phyloP scores from a whole-genome alignment of 2,888 invertebrate species.

The Meliscaeva auricollis region DNA sequence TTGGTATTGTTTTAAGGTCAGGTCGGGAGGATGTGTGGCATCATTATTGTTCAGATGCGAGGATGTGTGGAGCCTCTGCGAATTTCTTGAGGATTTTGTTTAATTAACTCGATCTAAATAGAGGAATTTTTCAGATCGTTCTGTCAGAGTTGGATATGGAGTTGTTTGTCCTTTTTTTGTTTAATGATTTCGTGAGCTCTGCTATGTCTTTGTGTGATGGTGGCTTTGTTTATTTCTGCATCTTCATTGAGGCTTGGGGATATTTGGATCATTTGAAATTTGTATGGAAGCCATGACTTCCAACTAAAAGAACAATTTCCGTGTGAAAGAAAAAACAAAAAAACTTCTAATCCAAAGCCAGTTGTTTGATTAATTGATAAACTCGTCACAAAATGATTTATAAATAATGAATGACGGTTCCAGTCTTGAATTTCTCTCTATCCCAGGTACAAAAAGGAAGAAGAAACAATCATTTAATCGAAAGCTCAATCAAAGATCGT shows the following conservation, averaged over 20 bases:
- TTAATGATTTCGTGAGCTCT: not conserved
- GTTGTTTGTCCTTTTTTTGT: not conserved
- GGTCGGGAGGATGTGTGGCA: constrained; percentile 58
- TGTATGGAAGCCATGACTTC: not conserved
- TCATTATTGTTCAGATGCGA: constrained; percentile 41
- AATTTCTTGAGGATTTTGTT: constrained; percentile 54
- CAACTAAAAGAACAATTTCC: not conserved
- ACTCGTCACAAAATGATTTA: constrained; percentile 17
- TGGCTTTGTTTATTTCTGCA: not conserved
- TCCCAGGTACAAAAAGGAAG: not conserved
- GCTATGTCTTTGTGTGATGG: not conserved
- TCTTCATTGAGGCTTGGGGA: not conserved
- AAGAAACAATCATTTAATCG: constrained; percentile 19
- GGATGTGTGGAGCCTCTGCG: constrained; percentile 54
- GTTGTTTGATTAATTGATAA: constrained; percentile 23
- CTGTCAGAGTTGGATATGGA: not conserved
- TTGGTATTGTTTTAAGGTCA: constrained; percentile 53
- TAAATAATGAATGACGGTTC: constrained; percentile 16
- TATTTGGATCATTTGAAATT: not conserved
- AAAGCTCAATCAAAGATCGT: constrained; percentile 45
- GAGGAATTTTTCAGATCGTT: constrained; percentile 42
- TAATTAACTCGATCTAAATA: constrained; percentile 68
- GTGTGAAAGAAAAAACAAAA: not conserved
- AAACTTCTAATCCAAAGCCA: not conserved
- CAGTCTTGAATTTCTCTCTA: not conserved